Percentiles rank a stretch among this genome's conserved stretches.
These are phyloP conservation scores for Thalassarche chlororhynchos DNA, from an alignment of 2,113 vertebrate genomes.

Conservation along the genomic window DNA sequence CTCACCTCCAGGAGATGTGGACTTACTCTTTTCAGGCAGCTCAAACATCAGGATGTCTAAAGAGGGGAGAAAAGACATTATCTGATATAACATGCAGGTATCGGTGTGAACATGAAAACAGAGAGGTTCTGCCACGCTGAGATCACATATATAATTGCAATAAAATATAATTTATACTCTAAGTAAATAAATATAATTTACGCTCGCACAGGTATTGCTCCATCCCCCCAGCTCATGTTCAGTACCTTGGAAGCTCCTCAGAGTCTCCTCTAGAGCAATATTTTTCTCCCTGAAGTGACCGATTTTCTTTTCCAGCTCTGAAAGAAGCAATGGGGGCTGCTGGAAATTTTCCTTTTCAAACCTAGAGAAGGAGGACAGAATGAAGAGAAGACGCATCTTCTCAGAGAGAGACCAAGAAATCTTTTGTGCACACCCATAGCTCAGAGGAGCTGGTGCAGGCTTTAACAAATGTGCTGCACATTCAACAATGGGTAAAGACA, in stretches of 20 bases:
- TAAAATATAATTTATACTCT: accelerated
- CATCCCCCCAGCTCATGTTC: no score
- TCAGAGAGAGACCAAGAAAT: neutral
- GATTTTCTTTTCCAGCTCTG: neutral
- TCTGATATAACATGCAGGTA: accelerated
- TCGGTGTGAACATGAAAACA: accelerated
- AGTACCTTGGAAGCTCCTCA: slow-evolving; percentile 4
- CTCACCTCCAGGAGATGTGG: neutral
- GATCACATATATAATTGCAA: accelerated
- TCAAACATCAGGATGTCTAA: slow-evolving; percentile 14
- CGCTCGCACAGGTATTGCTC: neutral
- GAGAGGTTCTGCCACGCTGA: neutral
- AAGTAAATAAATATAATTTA: neutral
- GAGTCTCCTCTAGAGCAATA: neutral
- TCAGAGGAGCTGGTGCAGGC: no score
- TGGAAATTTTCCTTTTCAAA: neutral
- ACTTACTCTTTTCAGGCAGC: slow-evolving; percentile 11
- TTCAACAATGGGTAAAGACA: neutral
- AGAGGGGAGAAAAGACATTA: neutral
- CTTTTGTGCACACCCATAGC: accelerated
- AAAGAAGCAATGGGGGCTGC: neutral
- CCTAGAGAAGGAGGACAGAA: neutral
- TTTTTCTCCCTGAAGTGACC: neutral
- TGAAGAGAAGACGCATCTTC: neutral
- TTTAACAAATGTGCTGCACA: neutral